Evolutionary conservation across 2,797 vertebrate genomes (phyloP).

Genomic region (Remorina albescens): DNA sequence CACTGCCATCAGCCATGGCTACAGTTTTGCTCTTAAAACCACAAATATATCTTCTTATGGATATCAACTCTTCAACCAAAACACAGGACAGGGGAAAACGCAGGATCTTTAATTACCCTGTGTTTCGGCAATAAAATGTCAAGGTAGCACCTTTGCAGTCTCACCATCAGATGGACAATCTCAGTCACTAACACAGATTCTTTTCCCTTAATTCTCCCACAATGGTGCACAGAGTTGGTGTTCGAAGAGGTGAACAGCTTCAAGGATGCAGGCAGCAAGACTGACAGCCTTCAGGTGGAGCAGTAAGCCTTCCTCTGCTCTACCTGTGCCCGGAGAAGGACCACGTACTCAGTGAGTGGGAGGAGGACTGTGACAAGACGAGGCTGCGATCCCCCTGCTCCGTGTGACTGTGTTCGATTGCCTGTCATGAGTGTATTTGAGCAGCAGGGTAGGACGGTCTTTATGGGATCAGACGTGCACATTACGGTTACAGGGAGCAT

Average conservation of each 20-base stretch:
- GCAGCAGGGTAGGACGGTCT: slow-evolving; percentile 23
- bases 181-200: neutral
- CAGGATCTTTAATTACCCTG: too few species aligned
- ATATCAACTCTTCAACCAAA: too few species aligned
- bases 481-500: slow-evolving; percentile 45
- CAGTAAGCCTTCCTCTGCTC: slow-evolving; percentile 81
- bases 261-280: slow-evolving; percentile 88
- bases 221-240: slow-evolving; percentile 88
- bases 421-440: slow-evolving; percentile 50
- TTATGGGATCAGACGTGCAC: slow-evolving; percentile 34
- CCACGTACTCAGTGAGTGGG: slow-evolving; percentile 31
- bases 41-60: too few species aligned
- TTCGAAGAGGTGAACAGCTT: slow-evolving; percentile 95
- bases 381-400: slow-evolving; percentile 44
- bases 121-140: neutral
- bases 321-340: slow-evolving; percentile 45
- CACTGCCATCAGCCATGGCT: too few species aligned
- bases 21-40: too few species aligned
- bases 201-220: neutral
- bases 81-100: too few species aligned
- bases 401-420: slow-evolving; percentile 40
- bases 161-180: neutral
- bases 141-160: neutral
- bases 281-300: slow-evolving; percentile 91
- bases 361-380: slow-evolving; percentile 36